Conservation (phyloP, 1,140 invertebrate species). For the Mesaphorura yosii region DNA sequence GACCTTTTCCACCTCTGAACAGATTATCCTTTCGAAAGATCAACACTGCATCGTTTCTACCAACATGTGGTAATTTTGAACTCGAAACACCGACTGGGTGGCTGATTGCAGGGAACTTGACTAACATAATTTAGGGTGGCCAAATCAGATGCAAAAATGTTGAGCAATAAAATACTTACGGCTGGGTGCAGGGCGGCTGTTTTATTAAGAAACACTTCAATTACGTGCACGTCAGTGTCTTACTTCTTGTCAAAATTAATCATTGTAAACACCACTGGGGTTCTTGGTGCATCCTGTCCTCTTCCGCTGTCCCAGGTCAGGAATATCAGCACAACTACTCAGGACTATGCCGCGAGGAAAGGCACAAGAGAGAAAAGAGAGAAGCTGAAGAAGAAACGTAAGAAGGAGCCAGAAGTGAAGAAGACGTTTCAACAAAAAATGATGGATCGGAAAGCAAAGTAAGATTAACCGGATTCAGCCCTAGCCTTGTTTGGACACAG, state of each 20-base stretch:
- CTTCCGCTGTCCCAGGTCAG: no score
- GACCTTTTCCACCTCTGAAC: no score
- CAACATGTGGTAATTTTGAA: background rate
- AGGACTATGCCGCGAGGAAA: conserved; percentile 62
- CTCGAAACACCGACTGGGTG: background rate
- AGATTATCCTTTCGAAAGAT: no score
- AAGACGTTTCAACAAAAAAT: background rate
- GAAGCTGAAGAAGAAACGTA: conserved; percentile 56
- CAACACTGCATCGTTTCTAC: background rate
- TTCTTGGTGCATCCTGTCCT: no score
- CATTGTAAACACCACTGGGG: background rate
- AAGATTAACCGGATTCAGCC: background rate
- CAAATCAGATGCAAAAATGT: no score
- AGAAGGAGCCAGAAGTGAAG: conserved; percentile 50
- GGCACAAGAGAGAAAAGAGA: conserved; percentile 56
- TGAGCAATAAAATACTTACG: no score
- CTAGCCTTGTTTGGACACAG: background rate
- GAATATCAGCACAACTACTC: no score
- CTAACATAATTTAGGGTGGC: no score
- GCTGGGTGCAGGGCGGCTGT: no score
- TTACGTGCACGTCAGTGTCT: background rate
- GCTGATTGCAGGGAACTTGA: background rate
- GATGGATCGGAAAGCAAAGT: background rate
- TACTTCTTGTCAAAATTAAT: background rate
- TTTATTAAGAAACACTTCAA: no score